phyloP scores from a whole-genome alignment of 2,797 vertebrate species.

The Stomatorhinus walkeri region DNA sequence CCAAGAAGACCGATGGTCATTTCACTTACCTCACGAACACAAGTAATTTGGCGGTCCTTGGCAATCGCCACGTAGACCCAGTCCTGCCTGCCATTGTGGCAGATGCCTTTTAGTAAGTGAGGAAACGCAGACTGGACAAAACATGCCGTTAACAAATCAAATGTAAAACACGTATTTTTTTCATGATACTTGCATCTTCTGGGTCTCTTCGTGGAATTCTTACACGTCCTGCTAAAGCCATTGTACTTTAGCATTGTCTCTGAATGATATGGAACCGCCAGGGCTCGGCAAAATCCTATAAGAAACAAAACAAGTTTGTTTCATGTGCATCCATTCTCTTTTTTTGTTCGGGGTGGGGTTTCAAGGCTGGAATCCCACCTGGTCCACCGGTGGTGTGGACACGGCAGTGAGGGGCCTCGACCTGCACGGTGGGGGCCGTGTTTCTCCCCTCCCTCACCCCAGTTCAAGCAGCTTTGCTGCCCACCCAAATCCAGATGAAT shows the following conservation, averaged over 20 bases:
- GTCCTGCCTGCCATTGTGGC: not conserved
- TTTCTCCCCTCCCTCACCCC: slow-evolving; percentile 55
- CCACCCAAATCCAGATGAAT: slow-evolving; percentile 83
- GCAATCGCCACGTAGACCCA: not conserved
- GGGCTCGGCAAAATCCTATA: not conserved
- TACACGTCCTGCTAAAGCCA: not conserved
- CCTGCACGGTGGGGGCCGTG: slow-evolving; percentile 46
- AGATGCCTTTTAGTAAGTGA: not conserved
- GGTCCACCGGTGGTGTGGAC: not conserved
- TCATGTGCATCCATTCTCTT: not conserved
- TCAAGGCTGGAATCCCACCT: slow-evolving; percentile 20
- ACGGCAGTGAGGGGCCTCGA: not conserved
- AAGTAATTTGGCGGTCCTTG: not conserved
- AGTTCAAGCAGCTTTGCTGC: slow-evolving; percentile 70
- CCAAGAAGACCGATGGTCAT: not conserved
- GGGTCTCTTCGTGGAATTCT: not conserved
- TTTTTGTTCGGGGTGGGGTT: not conserved
- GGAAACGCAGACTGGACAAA: not conserved
- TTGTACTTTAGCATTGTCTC: not conserved
- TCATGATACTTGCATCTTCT: not conserved
- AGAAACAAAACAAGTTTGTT: not conserved
- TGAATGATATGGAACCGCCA: not conserved
- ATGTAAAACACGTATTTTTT: not conserved
- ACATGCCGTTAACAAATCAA: not conserved
- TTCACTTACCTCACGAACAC: not conserved